Base-by-base conservation (phyloP, 30 jellyfish, hydroid and myxozoan species). In the Hydractinia echinata region DNA sequence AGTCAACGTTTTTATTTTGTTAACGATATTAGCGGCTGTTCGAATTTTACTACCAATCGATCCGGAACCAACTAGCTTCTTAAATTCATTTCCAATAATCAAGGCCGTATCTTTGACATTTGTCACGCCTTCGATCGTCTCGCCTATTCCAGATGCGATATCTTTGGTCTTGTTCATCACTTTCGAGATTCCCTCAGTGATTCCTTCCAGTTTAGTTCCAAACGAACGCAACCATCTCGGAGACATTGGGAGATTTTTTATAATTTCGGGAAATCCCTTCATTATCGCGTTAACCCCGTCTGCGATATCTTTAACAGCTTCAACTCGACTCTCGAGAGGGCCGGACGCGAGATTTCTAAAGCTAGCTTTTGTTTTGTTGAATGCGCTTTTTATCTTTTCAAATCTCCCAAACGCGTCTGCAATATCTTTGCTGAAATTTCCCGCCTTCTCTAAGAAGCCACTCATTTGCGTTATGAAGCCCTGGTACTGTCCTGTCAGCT, bases 251-350 rank as follows among this genome's bases (percentile, higher is more conserved):
- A 94, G 66, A 16, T 70, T 9, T 8, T 84, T 84, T 13, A 87
- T 16, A 72, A 92, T 53, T 21, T 83, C 95, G 5, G 98, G 98
- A 49, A 92, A 51, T 8, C 86, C 95, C 4, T 87, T 54, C 55
- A 89, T 61, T 10, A 92, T 71, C 6, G 89, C 67, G 44, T 54
- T 72, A 18, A 92, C 82, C 6, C 98, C 98, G 39, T 79, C 76
- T 5, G 84, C 90, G 39, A 92, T 73, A 67, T 87, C 81, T 66
- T 84, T 82, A 13, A 88, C 95, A 21, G 96, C 98, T n/a, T 82
- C 81, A 10, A 92, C 73, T 8, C 98, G 95, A 77, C 77, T 77
- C 58, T 86, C 98, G 4, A 92, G 39, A 52, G 98, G 98, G 6
- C 98, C 98, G 49, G 84, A 70, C 20, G 92, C 66, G 7, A 83